phyloP scores from a whole-genome alignment of 2,113 vertebrate genomes.

The Porphyrio hochstetteri region DNA sequence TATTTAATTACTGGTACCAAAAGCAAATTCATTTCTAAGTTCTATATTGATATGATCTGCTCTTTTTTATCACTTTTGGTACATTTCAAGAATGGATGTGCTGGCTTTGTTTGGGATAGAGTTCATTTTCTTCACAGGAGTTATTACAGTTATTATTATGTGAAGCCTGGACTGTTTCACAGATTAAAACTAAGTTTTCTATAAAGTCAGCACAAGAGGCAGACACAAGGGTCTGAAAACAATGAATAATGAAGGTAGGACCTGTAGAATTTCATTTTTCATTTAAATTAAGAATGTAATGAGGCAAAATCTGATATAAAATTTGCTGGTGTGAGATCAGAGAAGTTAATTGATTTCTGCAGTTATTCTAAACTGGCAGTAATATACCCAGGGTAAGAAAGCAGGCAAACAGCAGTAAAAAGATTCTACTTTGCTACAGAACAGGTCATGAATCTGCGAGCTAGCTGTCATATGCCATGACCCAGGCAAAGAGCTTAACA shows the following conservation, averaged over 20 bases:
- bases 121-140: too few species aligned
- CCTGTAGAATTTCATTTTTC: not conserved
- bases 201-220: not conserved
- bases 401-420: not conserved
- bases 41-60: not conserved
- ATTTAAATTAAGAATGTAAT: not conserved
- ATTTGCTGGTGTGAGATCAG: not conserved
- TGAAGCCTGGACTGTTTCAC: not conserved
- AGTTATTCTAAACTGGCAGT: not conserved
- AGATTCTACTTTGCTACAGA: not conserved
- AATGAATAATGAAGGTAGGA: not conserved
- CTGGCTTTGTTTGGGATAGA: too few species aligned
- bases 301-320: not conserved
- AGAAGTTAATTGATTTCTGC: not conserved
- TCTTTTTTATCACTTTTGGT: not conserved
- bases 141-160: not conserved
- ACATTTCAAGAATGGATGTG: not conserved
- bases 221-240: not conserved
- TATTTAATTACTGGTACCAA: not conserved
- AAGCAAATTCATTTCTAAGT: not conserved
- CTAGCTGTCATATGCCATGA: not conserved
- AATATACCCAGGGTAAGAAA: not conserved
- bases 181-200: not conserved
- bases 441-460: not conserved
- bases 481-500: slow-evolving; percentile 35